phyloP scores from a whole-genome alignment of 2,888 invertebrate genomes.

The Tuberolachnus salignus region DNA sequence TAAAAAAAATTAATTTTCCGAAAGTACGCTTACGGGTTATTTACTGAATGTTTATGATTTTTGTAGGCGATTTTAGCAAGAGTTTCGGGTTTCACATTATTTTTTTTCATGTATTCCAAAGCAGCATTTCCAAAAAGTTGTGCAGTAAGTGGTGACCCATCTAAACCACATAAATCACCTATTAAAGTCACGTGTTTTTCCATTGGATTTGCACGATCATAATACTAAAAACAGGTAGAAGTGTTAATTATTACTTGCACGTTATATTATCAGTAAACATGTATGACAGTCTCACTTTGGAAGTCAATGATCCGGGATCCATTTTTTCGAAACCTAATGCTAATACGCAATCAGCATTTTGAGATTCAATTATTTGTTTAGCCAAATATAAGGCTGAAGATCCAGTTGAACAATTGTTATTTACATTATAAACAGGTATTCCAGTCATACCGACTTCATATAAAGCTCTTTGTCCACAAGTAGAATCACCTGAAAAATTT shows the following conservation, averaged over 20 bases:
- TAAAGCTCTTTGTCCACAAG: constrained; percentile 91
- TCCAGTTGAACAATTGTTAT: constrained; percentile 98
- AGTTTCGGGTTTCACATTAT: constrained; percentile 90
- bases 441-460: constrained; percentile 96
- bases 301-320: constrained; percentile 86
- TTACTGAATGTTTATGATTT: constrained; percentile 94
- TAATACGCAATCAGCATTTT: constrained; percentile 83
- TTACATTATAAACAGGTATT: constrained; percentile 96
- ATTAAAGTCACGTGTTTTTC: constrained; percentile 86
- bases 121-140: constrained; percentile 98
- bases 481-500: constrained; percentile 77
- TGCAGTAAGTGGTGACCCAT: constrained; percentile 84
- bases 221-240: constrained; percentile 65
- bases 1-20: too few species aligned
- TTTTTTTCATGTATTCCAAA: constrained; percentile 93
- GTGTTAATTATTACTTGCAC: too few species aligned
- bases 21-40: constrained; percentile 87
- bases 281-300: constrained; percentile 67
- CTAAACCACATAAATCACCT: constrained; percentile 81
- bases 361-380: constrained; percentile 90
- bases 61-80: constrained; percentile 98
- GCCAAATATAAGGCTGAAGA: constrained; percentile 89
- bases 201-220: constrained; percentile 86
- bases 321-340: constrained; percentile 98
- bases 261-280: constrained; percentile 1